These are phyloP conservation scores for Sporophila hypoxantha DNA, from an alignment of 2,113 vertebrate genomes.

Conservation along the genomic window DNA sequence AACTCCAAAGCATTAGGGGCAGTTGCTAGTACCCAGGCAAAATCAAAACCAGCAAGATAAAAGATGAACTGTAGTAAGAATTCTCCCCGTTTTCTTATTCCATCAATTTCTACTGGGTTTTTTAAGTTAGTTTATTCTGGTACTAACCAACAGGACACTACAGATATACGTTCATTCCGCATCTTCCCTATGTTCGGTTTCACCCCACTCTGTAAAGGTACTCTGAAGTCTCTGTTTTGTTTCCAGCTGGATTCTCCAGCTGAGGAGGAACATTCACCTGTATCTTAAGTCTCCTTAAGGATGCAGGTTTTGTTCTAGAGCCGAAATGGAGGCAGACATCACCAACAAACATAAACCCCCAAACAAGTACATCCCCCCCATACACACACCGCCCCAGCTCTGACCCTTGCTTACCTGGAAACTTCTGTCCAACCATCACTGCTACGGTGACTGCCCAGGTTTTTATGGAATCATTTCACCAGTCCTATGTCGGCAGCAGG, in stretches of 20 bases:
- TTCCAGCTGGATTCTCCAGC: background rate
- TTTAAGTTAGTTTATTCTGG: background rate
- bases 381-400: rapidly evolving
- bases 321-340: background rate
- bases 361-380: rapidly evolving
- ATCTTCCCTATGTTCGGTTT: background rate
- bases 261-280: background rate
- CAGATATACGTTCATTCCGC: rapidly evolving
- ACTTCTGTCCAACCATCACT: background rate
- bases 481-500: background rate
- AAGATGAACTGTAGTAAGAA: background rate
- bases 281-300: background rate
- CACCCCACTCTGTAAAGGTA: background rate
- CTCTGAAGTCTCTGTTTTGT: background rate
- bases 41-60: background rate
- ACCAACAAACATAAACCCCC: rapidly evolving
- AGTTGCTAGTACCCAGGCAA: background rate
- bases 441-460: background rate
- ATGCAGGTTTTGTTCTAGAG: background rate
- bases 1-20: background rate
- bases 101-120: background rate
- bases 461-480: background rate
- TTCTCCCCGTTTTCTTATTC: background rate
- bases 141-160: background rate
- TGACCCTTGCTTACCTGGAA: background rate